Evolutionary conservation across 2,113 vertebrate species (phyloP), one percentile per base, ranked within the genome.

Genomic region (Steatornis caripensis): DNA sequence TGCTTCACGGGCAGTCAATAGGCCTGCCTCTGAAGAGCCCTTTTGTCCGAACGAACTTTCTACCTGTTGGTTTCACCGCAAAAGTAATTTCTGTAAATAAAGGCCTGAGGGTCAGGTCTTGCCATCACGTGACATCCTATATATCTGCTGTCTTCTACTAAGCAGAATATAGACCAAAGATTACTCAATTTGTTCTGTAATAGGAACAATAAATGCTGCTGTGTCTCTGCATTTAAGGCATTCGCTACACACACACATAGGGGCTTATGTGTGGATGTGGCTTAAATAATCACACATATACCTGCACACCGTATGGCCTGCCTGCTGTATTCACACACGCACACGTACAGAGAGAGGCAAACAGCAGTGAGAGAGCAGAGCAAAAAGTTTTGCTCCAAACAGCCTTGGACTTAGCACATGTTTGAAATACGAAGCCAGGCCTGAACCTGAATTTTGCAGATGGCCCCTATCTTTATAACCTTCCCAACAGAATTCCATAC

Each of bases 291-390:
- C n/a, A 34, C 39, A 36, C 18, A 6, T 2, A 3, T 12, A 34
- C 16, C 15, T 1, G 2, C 29, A 11, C 16, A 19, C 19, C 0
- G 0, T 17, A 21, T 2, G 11, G 48, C 16, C 39, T 64, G 11
- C 4, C 69, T 30, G 43, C 12, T 65, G 9, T 5, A 16, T n/a
- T 21, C 45, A 12, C 11, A 16, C 36, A 69, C 3, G 6, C 23
- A 15, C 18, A 14, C 3, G 7, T 12, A 37, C 15, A 36, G 15
- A 48, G 15, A 82, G n/a, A 61, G 36, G 10, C 66, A 74, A 85
- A 70, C 29, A 80, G 48, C 30, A 4, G 0, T 10, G 39, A 37
- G 62, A 90, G 8, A 41, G 8, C 45, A 90, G 15, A 79, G 49
- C 26, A 69, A 91, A 84, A 37, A 19, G 4, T 53, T 76, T 69